A percentile compares a stretch with the other conserved stretches of the same genome.
These are phyloP conservation scores for Drosophila fuyamai DNA, from an alignment of 1,140 invertebrate genomes.

Conservation along the genomic window DNA sequence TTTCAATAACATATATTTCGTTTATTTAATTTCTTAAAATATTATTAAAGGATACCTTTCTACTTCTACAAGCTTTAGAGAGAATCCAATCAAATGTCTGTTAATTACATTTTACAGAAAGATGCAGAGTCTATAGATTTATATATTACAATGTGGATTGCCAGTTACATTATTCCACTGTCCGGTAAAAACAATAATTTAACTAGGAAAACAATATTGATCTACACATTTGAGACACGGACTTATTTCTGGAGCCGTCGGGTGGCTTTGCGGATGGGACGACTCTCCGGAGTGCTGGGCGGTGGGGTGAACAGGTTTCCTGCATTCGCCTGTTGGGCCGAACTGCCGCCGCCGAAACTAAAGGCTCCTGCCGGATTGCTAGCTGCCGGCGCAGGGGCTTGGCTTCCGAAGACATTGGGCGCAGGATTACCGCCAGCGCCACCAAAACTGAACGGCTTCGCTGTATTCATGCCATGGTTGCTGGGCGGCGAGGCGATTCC, in stretches of 20 bases:
- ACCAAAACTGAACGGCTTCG: conserved; percentile 61
- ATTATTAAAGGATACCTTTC: not conserved
- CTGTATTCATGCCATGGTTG: conserved; percentile 37
- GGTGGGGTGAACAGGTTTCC: conserved; percentile 49
- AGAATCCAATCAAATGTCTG: not conserved
- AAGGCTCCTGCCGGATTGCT: conserved; percentile 38
- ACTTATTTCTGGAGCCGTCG: conserved; percentile 62
- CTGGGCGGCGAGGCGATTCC: conserved; percentile 36
- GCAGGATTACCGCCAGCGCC: conserved; percentile 19
- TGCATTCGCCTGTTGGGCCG: conserved; percentile 55
- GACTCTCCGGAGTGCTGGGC: conserved; percentile 37
- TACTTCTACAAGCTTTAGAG: not conserved
- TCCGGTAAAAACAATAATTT: not conserved
- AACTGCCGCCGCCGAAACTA: conserved; percentile 34
- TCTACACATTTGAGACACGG: not conserved
- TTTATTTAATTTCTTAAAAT: not conserved
- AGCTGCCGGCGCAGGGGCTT: conserved; percentile 20
- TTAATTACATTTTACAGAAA: conserved; percentile 6
- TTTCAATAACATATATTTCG: not conserved
- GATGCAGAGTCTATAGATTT: not conserved
- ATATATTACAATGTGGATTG: not conserved
- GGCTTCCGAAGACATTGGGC: conserved; percentile 43
- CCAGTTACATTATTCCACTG: not conserved
- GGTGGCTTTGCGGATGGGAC: conserved; percentile 56
- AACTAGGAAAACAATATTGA: conserved; percentile 15